Evolutionary conservation across 1,140 invertebrate genomes (phyloP).

Genomic region (Mylabris phalerata): DNA sequence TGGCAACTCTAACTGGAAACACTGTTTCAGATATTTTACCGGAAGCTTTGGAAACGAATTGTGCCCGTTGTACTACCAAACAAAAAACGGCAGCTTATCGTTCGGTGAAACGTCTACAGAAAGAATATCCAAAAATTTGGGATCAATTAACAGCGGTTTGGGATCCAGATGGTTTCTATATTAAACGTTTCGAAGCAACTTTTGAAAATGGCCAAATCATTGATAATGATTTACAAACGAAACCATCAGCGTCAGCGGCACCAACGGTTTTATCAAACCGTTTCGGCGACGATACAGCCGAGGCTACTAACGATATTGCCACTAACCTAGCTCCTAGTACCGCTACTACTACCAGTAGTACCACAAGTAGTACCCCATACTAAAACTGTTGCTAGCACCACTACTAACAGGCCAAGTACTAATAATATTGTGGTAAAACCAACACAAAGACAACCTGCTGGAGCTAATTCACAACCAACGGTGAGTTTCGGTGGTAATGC

Average conservation of each 20-base stretch:
- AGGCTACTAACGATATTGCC: neutral
- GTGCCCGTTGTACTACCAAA: conserved; percentile 51
- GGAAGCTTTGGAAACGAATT: conserved; percentile 56
- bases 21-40: conserved; percentile 50
- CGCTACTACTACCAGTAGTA: conserved; percentile 4
- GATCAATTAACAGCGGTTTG: conserved; percentile 46
- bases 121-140: conserved; percentile 54
- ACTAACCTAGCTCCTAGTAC: conserved; percentile 6
- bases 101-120: conserved; percentile 48
- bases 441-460: conserved; percentile 7
- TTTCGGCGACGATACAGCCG: conserved; percentile 14
- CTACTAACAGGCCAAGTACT: conserved; percentile 6
- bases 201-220: neutral
- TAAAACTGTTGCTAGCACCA: conserved; percentile 3
- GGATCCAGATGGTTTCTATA: conserved; percentile 54
- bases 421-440: conserved; percentile 6
- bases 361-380: conserved; percentile 2
- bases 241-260: conserved; percentile 13
- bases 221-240: neutral
- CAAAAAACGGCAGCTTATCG: conserved; percentile 50
- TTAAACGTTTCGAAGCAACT: conserved; percentile 35
- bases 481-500: conserved; percentile 26
- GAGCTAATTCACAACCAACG: conserved; percentile 17
- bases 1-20: no score
- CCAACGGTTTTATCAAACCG: conserved; percentile 10